phyloP scores from a whole-genome alignment of 2,113 vertebrate species.

The Ranitomeya variabilis region DNA sequence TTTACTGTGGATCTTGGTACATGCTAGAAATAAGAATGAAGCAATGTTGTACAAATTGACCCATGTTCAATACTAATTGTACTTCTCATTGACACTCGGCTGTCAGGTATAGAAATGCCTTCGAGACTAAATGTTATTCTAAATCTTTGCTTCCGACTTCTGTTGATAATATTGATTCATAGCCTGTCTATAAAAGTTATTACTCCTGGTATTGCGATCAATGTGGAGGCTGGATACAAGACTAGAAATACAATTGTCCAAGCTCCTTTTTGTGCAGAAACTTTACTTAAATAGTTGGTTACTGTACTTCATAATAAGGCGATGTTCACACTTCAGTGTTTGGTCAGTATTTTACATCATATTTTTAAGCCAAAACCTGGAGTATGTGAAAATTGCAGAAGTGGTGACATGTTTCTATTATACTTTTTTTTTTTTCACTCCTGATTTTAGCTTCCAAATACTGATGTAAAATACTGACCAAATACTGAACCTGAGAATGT shows the following conservation, averaged over 20 bases:
- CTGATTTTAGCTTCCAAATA: too few species aligned
- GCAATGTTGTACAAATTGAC: constrained; percentile 10
- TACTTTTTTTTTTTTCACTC: too few species aligned
- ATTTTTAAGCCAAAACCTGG: too few species aligned
- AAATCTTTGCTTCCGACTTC: constrained; percentile 18
- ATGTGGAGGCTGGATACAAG: not conserved
- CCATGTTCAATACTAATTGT: constrained; percentile 28
- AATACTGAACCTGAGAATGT: too few species aligned
- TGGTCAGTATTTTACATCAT: too few species aligned
- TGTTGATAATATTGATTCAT: constrained; percentile 42
- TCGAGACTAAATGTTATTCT: constrained; percentile 20
- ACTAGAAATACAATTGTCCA: not conserved
- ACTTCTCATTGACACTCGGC: constrained; percentile 10
- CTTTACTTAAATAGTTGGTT: not conserved
- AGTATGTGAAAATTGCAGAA: too few species aligned
- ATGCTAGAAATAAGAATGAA: not conserved
- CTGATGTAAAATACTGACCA: too few species aligned
- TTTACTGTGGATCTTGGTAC: not conserved
- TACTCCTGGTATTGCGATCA: constrained; percentile 24
- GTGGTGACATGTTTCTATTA: too few species aligned
- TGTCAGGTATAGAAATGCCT: constrained; percentile 27
- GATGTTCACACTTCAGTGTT: not conserved
- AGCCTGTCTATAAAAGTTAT: constrained; percentile 46
- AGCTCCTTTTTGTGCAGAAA: not conserved
- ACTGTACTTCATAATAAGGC: not conserved